Conservation (phyloP, 1,140 invertebrate species). For the Drosophila dunni region DNA sequence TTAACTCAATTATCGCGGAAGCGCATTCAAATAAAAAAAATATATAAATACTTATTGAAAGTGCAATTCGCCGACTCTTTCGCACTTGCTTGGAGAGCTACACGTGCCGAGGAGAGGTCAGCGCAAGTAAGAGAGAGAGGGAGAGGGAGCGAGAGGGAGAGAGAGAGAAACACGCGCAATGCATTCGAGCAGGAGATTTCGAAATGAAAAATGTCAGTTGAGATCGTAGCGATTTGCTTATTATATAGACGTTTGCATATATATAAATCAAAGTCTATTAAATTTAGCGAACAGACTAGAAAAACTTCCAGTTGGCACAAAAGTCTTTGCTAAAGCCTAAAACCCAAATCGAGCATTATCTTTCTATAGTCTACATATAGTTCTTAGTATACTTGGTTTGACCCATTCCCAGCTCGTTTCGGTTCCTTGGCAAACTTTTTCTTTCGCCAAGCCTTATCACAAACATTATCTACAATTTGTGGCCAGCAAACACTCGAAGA, state of each 20-base stretch:
- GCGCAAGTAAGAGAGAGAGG: neutral
- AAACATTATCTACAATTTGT: constrained; percentile 46
- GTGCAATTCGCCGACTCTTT: constrained; percentile 56
- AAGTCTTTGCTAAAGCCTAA: neutral
- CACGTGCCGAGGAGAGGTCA: constrained; percentile 64
- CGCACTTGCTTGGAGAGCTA: constrained; percentile 26
- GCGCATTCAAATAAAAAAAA: constrained; percentile 63
- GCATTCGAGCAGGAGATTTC: constrained; percentile 8
- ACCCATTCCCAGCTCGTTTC: neutral
- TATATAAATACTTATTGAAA: constrained; percentile 55
- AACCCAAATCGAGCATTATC: neutral
- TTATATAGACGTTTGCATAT: too few species aligned
- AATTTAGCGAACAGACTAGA: constrained; percentile 17
- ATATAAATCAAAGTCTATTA: constrained; percentile 26
- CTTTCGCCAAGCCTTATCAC: constrained; percentile 41
- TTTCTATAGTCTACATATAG: neutral
- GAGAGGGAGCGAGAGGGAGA: too few species aligned
- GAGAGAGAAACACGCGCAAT: constrained; percentile 48
- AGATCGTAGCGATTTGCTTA: constrained; percentile 15
- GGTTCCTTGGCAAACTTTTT: constrained; percentile 22
- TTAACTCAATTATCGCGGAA: constrained; percentile 78
- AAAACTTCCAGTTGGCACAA: neutral
- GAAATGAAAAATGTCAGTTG: constrained; percentile 26
- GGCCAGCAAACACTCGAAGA: constrained; percentile 61
- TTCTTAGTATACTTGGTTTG: neutral